Base-by-base conservation (phyloP, 1,140 invertebrate genomes). In the Cecropterus lyciades region DNA sequence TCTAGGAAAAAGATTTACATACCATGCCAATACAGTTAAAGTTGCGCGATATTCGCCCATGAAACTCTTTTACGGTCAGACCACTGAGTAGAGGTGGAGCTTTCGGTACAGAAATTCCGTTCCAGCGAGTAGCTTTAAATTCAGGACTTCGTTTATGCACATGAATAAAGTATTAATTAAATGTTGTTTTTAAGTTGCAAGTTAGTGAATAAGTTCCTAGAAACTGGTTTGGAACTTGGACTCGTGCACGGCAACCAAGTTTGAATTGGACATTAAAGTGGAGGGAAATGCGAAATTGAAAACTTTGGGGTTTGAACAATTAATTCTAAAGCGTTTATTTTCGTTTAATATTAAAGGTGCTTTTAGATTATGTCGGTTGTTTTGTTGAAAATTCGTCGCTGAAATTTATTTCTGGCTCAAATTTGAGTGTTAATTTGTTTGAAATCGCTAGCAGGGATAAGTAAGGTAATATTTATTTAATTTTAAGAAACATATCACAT, bases 101-200 rank as follows among this genome's bases (percentile, higher is more conserved):
- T 17, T 3, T 2, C 8, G 14, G 16, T 3, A 20, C 14, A 17
- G 51, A 52, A 71, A 72, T 70, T 59, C 42, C 1, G 55, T 62
- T 64, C 40, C 48, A 65, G 24, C 53, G 51, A 37, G 52, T 37
- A 51, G 65, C 9, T 49, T 24, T 2, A 66, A 42, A 59, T 37
- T 51, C 57, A 62, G 55, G 20, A 63, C 48, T 59, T 64, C 59
- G 43, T 42, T 53, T 67, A 8, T 60, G 49, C 56, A 59, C 49
- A 71, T 57, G 57, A 75, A 75, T 72, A 73, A 67, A 76, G 69
- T 69, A 70, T 73, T 77, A 75, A 75, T 75, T 75, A 72, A 79
- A 79, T 66, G 72, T 75, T 75, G 72, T 72, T 55, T 51, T 70
- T 65, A 70, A 69, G 71, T 65, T 73, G 46, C 66, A 67, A 63